Evolutionary conservation across 2,888 invertebrate genomes (phyloP).

Genomic region (Stratiomys singularior): DNA sequence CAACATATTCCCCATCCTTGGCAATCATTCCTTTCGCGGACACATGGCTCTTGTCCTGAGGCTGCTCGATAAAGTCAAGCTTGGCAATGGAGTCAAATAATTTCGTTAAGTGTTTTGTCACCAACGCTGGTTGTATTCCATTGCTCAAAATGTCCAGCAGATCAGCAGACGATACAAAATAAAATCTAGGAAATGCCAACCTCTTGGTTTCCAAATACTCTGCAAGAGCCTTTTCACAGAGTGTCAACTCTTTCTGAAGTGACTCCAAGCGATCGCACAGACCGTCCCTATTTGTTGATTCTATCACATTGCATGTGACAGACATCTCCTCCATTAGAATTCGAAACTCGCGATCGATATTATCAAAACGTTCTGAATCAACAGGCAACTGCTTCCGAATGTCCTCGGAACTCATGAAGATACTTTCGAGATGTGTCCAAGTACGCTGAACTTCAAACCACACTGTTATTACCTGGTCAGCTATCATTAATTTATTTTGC

Average conservation of each 20-base stretch:
- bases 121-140: conserved; percentile 90
- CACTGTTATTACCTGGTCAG: conserved; percentile 91
- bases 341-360: conserved; percentile 91
- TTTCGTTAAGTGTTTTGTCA: conserved; percentile 92
- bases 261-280: conserved; percentile 82
- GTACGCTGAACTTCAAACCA: conserved; percentile 98
- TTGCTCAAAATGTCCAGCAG: conserved; percentile 93
- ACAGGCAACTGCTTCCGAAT: conserved; percentile 93
- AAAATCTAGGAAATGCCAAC: conserved; percentile 94
- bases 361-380: conserved; percentile 92
- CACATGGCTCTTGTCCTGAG: conserved; percentile 68
- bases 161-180: conserved; percentile 97
- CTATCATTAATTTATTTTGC: conserved; percentile 91
- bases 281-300: conserved; percentile 88
- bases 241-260: conserved; percentile 84
- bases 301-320: conserved; percentile 78
- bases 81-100: conserved; percentile 94
- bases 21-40: conserved; percentile 87
- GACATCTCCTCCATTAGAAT: conserved; percentile 68
- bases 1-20: conserved; percentile 93
- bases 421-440: conserved; percentile 97
- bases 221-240: conserved; percentile 96
- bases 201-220: conserved; percentile 97
- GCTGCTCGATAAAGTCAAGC: conserved; percentile 77
- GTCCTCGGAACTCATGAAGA: conserved; percentile 98